Base-by-base conservation (phyloP, 2,888 invertebrate species). In the Eudasyphora cyanicolor region DNA sequence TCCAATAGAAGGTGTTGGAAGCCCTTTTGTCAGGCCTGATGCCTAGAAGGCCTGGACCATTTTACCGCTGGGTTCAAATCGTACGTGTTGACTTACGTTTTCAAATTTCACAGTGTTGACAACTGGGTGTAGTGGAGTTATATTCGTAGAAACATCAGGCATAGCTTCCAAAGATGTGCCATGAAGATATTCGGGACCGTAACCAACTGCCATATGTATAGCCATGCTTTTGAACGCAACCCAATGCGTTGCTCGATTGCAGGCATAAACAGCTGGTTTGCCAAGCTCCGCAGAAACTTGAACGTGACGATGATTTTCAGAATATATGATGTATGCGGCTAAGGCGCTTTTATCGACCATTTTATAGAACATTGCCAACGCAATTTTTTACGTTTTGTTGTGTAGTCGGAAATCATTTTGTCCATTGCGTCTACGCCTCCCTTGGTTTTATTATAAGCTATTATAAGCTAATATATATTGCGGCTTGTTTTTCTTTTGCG, bases 381-480 rank as follows among this genome's bases (percentile, higher is more conserved):
- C 57, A 57, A 57, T 27, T 24, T 57, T 57, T 57, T 27, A 57
- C 57, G 57, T 27, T 57, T 57, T 27, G 57, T 21, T 27, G 57
- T 24, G 14, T 57, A 57, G 24, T 24, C 57, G 27, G 57, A 67
- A 29, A 35, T 17, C 42, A 35, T 42, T 21, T 67, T 38, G 7
- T 38, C 64, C 35, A 35, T 35, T 35, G 35, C 35, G 35, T 35
- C 35, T 35, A 35, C n/a, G n/a, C n/a, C n/a, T n/a, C n/a, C n/a
- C n/a, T n/a, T n/a, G n/a, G n/a, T n/a, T n/a, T n/a, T n/a, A n/a
- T n/a, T n/a, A n/a, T n/a, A n/a, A n/a, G n/a, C n/a, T n/a, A n/a
- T n/a, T n/a, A n/a, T n/a, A n/a, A n/a, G n/a, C n/a, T n/a, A n/a
- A n/a, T n/a, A n/a, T n/a, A n/a, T n/a, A n/a, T n/a, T n/a, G n/a